A percentile compares a stretch with the other conserved stretches of the same genome.
These are phyloP conservation scores for Drosophila tristis DNA, from an alignment of 1,140 invertebrate genomes.

Conservation along the genomic window DNA sequence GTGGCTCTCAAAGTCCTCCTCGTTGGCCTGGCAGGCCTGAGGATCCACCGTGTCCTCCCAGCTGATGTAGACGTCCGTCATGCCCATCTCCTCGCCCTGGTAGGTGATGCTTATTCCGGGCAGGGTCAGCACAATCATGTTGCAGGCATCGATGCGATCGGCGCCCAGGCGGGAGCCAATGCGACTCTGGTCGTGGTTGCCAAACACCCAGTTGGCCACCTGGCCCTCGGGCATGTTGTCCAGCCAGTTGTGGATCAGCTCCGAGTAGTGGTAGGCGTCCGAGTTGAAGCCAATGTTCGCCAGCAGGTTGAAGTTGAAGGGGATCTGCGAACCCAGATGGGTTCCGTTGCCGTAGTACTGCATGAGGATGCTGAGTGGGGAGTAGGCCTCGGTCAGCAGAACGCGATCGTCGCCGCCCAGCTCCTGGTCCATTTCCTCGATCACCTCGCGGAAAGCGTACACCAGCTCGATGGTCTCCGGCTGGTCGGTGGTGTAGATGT, in stretches of 20 bases:
- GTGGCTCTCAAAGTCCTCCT: constrained; percentile 65
- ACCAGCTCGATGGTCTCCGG: constrained; percentile 86
- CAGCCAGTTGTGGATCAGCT: constrained; percentile 86
- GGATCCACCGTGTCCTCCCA: constrained; percentile 85
- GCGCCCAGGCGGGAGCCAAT: constrained; percentile 86
- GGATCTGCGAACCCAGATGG: constrained; percentile 86
- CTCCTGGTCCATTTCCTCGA: constrained; percentile 84
- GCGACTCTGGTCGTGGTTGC: constrained; percentile 88
- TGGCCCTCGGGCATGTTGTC: constrained; percentile 86
- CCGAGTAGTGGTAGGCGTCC: constrained; percentile 86
- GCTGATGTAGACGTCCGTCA: constrained; percentile 87
- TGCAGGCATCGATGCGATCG: constrained; percentile 87
- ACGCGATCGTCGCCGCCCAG: constrained; percentile 85
- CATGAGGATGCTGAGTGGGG: constrained; percentile 86
- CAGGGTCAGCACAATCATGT: constrained; percentile 88
- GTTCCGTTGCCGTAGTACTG: constrained; percentile 87
- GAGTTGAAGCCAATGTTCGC: constrained; percentile 85
- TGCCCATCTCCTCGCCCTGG: constrained; percentile 93
- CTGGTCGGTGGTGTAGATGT: constrained; percentile 88
- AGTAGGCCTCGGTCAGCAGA: constrained; percentile 90
- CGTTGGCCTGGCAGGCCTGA: constrained; percentile 77
- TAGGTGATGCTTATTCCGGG: constrained; percentile 90
- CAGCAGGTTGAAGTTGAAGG: constrained; percentile 89
- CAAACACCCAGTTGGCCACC: constrained; percentile 88
- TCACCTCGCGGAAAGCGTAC: constrained; percentile 85